A percentile compares a stretch with the other conserved stretches of the same genome.
Evolutionary conservation across 2,797 vertebrate genomes (phyloP).

Genomic region (Enteromius mattozi): DNA sequence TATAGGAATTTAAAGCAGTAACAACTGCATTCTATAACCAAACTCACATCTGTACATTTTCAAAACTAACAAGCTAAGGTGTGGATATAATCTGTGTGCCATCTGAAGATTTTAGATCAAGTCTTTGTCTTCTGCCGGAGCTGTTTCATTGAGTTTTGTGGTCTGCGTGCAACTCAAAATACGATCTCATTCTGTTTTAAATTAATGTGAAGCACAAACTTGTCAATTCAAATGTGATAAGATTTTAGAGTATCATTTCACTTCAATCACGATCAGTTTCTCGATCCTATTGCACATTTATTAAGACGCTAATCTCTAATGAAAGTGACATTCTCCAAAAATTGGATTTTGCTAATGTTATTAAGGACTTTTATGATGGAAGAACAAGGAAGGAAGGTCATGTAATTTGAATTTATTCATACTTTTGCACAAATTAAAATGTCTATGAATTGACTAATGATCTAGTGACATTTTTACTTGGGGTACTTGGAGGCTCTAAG

Average conservation of each 20-base stretch:
- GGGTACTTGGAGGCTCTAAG: background rate
- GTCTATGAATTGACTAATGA: conserved; percentile 1
- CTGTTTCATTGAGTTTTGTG: background rate
- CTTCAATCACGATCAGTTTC: background rate
- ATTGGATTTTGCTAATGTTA: background rate
- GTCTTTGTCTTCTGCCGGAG: background rate
- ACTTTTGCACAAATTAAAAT: background rate
- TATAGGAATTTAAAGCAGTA: background rate
- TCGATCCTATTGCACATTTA: background rate
- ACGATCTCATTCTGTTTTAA: background rate
- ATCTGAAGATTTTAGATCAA: background rate
- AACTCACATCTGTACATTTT: background rate
- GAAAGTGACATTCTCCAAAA: background rate
- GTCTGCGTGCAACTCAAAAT: background rate
- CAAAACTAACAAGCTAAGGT: background rate
- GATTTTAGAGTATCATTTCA: background rate
- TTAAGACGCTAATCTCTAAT: background rate
- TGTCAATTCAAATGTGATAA: background rate
- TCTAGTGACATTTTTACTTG: background rate
- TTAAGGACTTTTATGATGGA: background rate
- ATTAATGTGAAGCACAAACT: background rate
- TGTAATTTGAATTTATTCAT: background rate
- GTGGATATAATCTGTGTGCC: background rate
- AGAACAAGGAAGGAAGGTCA: background rate
- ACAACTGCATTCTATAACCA: background rate